Evolutionary conservation across 2,113 vertebrate genomes (phyloP), one percentile per base, ranked within the genome.

Genomic region (Lycaon pictus): DNA sequence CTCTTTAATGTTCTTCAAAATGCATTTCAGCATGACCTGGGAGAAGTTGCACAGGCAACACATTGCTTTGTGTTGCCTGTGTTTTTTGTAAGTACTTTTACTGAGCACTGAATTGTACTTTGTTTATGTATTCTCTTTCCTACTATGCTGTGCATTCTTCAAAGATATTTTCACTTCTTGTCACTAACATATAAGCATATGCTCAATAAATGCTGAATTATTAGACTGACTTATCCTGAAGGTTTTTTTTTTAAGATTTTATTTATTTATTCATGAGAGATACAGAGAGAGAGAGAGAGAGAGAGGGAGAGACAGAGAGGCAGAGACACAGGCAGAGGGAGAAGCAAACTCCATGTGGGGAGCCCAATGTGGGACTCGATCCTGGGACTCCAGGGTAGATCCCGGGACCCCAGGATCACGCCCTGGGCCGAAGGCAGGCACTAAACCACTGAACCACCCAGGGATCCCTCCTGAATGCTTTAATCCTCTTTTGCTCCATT

Each of bases 81-180:
- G 72, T 92, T 93, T 95, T 95, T 71, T 51, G 25, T 43, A 51
- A 11, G 32, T n/a, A 27, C 25, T 95, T 67, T 84, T 13, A 4
- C 23, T 71, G 51, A 82, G 32, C 58, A 67, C 56, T 20, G 62
- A 91, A 48, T 3, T 92, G 15, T 76, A 48, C 29, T 60, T 69
- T 63, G 29, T 58, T 83, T 53, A 43, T 53, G 32, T 56, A 12
- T 92, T 67, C 16, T 96, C 35, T 86, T 29, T 89, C 71, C 74
- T 55, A 55, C 62, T 53, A 22, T 27, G 58, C 29, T 84, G 25
- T 77, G n/a, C n/a, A 32, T 76, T 81, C 77, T 35, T 87, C 60
- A 67, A 35, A 89, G 83, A 74, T 7, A 35, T 65, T 88, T 95
- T 93, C 83, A 29, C 69, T 51, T 88, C 60, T 95, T 85, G 56